Conservation (phyloP, 2,888 invertebrate genomes). For the Hybos culiciformis region DNA sequence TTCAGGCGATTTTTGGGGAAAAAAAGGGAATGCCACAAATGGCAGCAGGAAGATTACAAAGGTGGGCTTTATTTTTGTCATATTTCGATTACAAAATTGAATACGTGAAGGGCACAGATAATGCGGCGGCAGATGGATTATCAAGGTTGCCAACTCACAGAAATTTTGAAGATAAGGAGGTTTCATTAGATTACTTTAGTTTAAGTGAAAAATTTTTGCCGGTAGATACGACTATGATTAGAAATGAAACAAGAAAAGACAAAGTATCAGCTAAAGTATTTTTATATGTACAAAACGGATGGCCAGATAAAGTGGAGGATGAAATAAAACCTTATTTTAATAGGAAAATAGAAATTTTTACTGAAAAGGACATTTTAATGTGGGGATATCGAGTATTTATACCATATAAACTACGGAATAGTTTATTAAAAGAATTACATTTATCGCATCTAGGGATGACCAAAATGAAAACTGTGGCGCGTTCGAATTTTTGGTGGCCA, state of each 20-base stretch:
- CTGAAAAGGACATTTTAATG: constrained; percentile 3
- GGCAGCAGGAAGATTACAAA: constrained; percentile 7
- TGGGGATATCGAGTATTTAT: constrained; percentile 5
- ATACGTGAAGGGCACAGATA: constrained; percentile 5
- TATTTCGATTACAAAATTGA: constrained; percentile 3
- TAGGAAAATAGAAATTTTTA: not conserved
- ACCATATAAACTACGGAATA: not conserved
- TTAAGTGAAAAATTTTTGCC: constrained; percentile 2
- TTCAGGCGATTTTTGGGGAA: constrained; percentile 5
- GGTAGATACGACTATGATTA: not conserved
- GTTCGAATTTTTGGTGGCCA: constrained; percentile 5
- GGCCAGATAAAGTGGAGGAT: not conserved
- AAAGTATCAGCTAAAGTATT: not conserved
- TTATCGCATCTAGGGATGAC: constrained; percentile 1
- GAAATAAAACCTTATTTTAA: not conserved
- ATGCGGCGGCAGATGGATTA: constrained; percentile 2
- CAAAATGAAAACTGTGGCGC: constrained; percentile 2
- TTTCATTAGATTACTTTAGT: not conserved
- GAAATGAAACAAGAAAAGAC: not conserved
- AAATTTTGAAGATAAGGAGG: not conserved
- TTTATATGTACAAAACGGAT: not conserved
- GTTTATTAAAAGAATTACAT: constrained; percentile 1
- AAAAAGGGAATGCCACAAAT: constrained; percentile 5
- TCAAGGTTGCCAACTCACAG: not conserved
- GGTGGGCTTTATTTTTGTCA: constrained; percentile 7